Base-by-base conservation (phyloP, 1,140 invertebrate species). In the Zaprionus davidi region DNA sequence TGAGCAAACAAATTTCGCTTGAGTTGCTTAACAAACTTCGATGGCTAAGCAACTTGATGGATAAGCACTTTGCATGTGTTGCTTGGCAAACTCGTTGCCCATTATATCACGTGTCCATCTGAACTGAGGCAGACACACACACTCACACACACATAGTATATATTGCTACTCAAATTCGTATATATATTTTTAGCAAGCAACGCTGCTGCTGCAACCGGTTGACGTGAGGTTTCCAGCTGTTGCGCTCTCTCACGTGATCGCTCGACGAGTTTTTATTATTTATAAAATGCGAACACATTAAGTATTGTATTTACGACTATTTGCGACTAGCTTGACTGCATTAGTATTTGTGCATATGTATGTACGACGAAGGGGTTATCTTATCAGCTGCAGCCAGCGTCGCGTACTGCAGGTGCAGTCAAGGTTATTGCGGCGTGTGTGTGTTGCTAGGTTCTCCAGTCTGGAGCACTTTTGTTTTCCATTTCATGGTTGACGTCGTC, bases 201-300 rank as follows among this genome's bases (percentile, higher is more conserved):
- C 53, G 5, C 22, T 17, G 22, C 22, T 17, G 22, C 46, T 44
- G 36, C 31, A 68, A 70, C 44, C 62, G 62, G 63, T 76, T 63
- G 36, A 12, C 38, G 28, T 70, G 36, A 49, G 17, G 59, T 69
- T 79, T 58, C 62, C 49, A 44, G 57, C 65, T 77, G 65, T 66
- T 59, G 41, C 17, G 12, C 64, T 46, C 38, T 71, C 56, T 84
- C 81, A 84, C 83, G 83, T 87, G 83, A 87, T 83, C 59, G 34
- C 26, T 41, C 79, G 31, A 67, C 36, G 13, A 44, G 20, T 26
- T 66, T 62, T 76, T 44, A 66, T 81, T 71, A 66, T 81, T 71
- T 38, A 26, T 53, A 15, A 67, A 46, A 46, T 17, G 41, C 41
- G n/a, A 46, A 9, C 41, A 17, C n/a, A 46, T 17, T 44, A 44